A percentile compares a stretch with the other conserved stretches of the same genome.
phyloP scores from a whole-genome alignment of 92 coral and sea anemone genomes.

The Phymanthus crucifer region DNA sequence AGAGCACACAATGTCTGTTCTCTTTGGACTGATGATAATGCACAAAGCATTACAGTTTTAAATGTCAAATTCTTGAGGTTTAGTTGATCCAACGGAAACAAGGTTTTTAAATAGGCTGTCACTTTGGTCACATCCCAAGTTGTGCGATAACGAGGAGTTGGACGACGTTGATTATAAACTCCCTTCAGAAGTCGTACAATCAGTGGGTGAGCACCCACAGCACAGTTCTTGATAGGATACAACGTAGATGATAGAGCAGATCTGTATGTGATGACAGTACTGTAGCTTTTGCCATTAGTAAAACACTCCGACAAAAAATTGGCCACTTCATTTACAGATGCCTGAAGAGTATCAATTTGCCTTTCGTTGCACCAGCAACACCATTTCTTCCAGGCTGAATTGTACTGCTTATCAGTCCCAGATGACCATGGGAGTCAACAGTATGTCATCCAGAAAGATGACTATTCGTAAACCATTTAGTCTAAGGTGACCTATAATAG shows the following conservation, averaged over 20 bases:
- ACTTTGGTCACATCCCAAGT: slow-evolving; percentile 67
- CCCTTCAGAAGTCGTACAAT: slow-evolving; percentile 49
- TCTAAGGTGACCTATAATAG: slow-evolving; percentile 34
- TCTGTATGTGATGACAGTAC: slow-evolving; percentile 52
- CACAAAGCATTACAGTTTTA: slow-evolving; percentile 54
- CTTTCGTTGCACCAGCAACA: slow-evolving; percentile 57
- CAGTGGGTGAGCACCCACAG: slow-evolving; percentile 52
- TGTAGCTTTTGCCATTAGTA: slow-evolving; percentile 49
- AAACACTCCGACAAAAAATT: slow-evolving; percentile 49
- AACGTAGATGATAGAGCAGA: slow-evolving; percentile 50
- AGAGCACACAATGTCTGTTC: slow-evolving; percentile 47
- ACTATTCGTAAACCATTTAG: slow-evolving; percentile 29
- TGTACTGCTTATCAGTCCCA: slow-evolving; percentile 65
- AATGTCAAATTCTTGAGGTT: slow-evolving; percentile 46
- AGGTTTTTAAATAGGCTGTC: slow-evolving; percentile 38
- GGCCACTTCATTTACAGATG: slow-evolving; percentile 44
- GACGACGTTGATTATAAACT: slow-evolving; percentile 34
- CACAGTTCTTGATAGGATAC: slow-evolving; percentile 21
- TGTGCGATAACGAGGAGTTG: slow-evolving; percentile 45
- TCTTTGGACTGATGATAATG: slow-evolving; percentile 50
- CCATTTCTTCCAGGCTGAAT: slow-evolving; percentile 69
- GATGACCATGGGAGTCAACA: slow-evolving; percentile 44
- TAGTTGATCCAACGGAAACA: slow-evolving; percentile 52
- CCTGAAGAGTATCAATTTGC: slow-evolving; percentile 55
- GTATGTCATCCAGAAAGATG: slow-evolving; percentile 40